Base-by-base conservation (phyloP, 2,113 vertebrate species). In the Psilopsiagon aymara region DNA sequence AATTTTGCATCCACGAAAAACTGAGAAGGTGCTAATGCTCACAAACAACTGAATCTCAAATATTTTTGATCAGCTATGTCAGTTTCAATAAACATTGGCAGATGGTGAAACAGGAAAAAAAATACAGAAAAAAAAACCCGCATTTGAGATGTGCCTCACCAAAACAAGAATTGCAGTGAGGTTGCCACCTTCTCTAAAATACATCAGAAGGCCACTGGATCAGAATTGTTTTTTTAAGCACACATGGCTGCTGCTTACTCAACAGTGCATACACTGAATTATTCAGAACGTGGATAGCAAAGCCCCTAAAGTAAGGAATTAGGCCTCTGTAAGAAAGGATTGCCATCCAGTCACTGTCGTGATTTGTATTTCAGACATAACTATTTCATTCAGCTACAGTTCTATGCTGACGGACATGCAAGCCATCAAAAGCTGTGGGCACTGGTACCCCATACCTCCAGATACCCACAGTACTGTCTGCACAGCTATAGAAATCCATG, bases 291-390 rank as follows among this genome's bases (percentile, higher is more conserved):
- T 18, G 24, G 27, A 13, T 13, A 35, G n/a, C 10, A 47, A n/a
- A 49, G 74, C 10, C 6, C 12, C 8, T 29, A 8, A 63, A 81
- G 41, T 2, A 47, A 52, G 37, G 17, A 64, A 46, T 59, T 29
- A 4, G 7, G 7, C 6, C 19, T 33, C 33, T 63, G 23, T 60
- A 25, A 25, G 16, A 59, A 24, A n/a, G 24, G 16, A 18, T 80
- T 51, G 8, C 4, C 7, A 2, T 2, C 11, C 18, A 28, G 9
- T 24, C 9, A 14, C 10, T 37, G 29, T 9, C 47, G 15, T 3
- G 21, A 29, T 57, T 46, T 44, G 8, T 28, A 1, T 33, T 75
- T 59, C n/a, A 69, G 43, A 24, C 53, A 15, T 15, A 28, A 15
- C 21, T 7, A 0, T 28, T 16, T 52, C 18, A 10, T 33, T 18